Conservation (phyloP, 2,113 vertebrate genomes). For the Taxidea taxus region DNA sequence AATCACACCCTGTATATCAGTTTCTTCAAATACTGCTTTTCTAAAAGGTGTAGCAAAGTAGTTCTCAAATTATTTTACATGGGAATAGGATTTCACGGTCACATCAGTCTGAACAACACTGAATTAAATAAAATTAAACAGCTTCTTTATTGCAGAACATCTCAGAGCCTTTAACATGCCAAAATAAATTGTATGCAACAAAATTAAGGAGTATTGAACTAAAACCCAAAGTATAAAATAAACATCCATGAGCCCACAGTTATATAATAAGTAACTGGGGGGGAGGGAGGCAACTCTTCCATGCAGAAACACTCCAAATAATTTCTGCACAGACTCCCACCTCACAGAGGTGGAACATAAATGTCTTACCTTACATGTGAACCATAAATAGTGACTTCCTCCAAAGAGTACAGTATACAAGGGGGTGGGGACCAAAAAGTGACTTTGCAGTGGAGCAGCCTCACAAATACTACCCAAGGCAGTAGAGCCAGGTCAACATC, state of each 20-base stretch:
- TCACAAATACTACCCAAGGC: background rate
- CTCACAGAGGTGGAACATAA: background rate
- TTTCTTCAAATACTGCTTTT: background rate
- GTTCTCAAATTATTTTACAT: background rate
- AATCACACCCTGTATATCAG: background rate
- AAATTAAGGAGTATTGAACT: background rate
- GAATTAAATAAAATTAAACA: constrained; percentile 24
- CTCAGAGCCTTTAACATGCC: background rate
- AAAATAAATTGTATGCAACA: background rate
- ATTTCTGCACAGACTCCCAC: background rate
- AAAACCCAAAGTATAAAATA: background rate
- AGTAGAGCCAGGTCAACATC: background rate
- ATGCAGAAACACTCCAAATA: background rate
- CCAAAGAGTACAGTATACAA: background rate
- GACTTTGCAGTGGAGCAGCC: background rate
- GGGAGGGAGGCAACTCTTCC: background rate
- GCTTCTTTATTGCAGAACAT: background rate
- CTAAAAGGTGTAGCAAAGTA: background rate
- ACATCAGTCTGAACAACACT: background rate
- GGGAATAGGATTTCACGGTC: background rate
- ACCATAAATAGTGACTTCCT: background rate
- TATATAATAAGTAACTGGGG: background rate
- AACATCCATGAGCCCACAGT: background rate
- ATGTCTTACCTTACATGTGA: background rate
- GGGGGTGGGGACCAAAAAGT: background rate